A percentile compares a stretch with the other conserved stretches of the same genome.
Conservation (phyloP, 2,797 vertebrate species). For the Acridotheres tristis region DNA sequence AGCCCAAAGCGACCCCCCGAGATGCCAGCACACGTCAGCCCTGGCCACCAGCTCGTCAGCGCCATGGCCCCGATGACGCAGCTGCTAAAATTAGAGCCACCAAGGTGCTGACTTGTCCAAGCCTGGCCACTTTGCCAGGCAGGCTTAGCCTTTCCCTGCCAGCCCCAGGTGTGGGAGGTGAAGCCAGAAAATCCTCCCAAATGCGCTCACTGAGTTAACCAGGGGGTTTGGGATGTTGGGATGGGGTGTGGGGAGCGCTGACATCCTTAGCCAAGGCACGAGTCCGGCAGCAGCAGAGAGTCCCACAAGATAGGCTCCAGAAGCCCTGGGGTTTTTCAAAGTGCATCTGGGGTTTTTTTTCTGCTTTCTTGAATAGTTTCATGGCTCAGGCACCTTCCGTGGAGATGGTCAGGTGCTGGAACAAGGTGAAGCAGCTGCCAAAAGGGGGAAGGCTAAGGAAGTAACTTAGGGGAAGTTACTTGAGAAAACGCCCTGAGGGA, state of each 20-base stretch:
- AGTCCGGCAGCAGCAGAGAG: neutral
- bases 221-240: neutral
- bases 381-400: neutral
- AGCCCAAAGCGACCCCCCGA: neutral
- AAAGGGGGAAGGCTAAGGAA: neutral
- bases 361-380: neutral
- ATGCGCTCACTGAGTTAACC: accelerated
- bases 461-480: neutral
- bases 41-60: neutral
- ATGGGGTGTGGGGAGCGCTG: neutral
- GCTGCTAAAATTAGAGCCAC: constrained; percentile 54
- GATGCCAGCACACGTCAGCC: neutral
- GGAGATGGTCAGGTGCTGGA: neutral
- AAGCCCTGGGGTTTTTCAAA: neutral
- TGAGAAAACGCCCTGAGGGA: neutral
- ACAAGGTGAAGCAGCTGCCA: neutral
- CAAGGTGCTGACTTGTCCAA: constrained; percentile 33
- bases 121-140: neutral
- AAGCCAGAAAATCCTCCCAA: neutral
- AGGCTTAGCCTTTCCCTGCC: neutral
- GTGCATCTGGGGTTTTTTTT: neutral
- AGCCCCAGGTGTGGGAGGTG: neutral
- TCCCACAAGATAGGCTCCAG: neutral
- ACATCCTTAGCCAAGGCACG: accelerated
- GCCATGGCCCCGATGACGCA: constrained; percentile 35